Conservation (phyloP, 2,888 invertebrate species). For the Pollenia amentaria region DNA sequence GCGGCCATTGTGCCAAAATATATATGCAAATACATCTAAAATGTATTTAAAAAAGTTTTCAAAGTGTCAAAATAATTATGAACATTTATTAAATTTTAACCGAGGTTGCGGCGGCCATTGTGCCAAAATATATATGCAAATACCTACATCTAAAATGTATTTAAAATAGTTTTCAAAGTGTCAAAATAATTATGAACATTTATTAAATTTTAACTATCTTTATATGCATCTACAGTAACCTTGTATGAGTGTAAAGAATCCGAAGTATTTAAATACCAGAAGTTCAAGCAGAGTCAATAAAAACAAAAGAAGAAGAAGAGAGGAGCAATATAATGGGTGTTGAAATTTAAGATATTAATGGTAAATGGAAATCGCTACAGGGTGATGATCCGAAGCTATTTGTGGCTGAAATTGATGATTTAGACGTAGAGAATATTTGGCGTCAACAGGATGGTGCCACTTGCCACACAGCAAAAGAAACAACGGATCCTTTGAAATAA, state of each 20-base stretch:
- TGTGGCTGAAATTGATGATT: too few relatives aligned
- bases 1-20: not conserved
- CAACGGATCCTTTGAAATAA: too few relatives aligned
- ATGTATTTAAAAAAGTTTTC: constrained; percentile 31
- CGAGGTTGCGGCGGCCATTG: not conserved
- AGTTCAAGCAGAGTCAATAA: too few relatives aligned
- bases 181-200: constrained; percentile 27
- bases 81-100: constrained; percentile 26
- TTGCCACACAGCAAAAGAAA: too few relatives aligned
- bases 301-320: too few relatives aligned
- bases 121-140: not conserved
- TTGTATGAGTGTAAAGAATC: not conserved
- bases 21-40: constrained; percentile 19
- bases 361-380: too few relatives aligned
- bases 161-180: constrained; percentile 32
- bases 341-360: too few relatives aligned
- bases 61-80: constrained; percentile 30
- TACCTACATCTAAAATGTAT: constrained; percentile 28
- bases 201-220: constrained; percentile 23
- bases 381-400: too few relatives aligned
- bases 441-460: too few relatives aligned
- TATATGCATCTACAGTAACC: too few relatives aligned
- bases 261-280: not conserved
- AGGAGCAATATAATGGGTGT: too few relatives aligned
- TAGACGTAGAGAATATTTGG: too few relatives aligned